Evolutionary conservation across 2,888 invertebrate species (phyloP).

Genomic region (Fragum whitleyi): DNA sequence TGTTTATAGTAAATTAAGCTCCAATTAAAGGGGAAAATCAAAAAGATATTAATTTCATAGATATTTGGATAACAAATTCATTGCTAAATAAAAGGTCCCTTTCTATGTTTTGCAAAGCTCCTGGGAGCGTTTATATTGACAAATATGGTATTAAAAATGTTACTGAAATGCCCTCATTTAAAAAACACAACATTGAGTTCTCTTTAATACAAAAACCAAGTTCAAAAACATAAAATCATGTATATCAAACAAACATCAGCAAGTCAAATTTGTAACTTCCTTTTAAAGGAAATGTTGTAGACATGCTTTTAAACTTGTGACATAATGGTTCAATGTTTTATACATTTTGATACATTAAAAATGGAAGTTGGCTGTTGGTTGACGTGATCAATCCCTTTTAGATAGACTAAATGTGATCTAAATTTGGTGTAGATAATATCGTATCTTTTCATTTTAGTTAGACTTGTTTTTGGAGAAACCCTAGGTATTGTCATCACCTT

Average conservation of each 20-base stretch:
- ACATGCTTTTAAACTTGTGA: conserved; percentile 6
- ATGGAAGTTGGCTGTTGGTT: conserved; percentile 1
- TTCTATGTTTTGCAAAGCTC: no score
- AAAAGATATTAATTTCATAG: no score
- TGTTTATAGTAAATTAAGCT: no score
- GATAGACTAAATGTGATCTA: neutral
- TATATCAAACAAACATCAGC: neutral
- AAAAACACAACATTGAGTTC: no score
- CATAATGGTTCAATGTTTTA: neutral
- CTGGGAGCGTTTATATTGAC: no score
- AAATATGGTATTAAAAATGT: no score
- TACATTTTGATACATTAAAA: conserved; percentile 10
- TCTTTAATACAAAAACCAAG: no score
- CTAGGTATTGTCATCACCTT: neutral
- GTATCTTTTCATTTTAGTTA: neutral
- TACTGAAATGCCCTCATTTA: no score
- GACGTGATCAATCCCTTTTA: neutral
- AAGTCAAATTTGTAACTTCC: neutral
- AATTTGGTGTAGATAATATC: neutral
- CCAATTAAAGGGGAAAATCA: no score
- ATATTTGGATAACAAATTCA: no score
- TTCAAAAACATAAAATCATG: neutral
- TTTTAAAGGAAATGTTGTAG: neutral
- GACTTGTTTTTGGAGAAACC: neutral
- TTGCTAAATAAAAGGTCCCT: no score